These are phyloP conservation scores for Pomacea canaliculata DNA, from an alignment of 2,888 invertebrate genomes.

Conservation along the genomic window DNA sequence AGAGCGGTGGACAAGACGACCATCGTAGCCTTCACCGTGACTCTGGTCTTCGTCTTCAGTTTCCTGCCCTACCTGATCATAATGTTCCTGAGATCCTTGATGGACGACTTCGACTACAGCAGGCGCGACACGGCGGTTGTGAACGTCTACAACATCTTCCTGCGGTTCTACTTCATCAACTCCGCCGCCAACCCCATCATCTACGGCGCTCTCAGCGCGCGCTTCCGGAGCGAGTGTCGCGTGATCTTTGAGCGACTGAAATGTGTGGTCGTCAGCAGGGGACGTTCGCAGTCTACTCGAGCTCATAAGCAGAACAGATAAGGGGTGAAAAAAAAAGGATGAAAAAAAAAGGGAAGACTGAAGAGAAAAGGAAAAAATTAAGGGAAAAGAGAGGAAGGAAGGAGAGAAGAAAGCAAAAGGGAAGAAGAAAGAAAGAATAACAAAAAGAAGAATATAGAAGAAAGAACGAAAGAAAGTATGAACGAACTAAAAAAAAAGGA, in stretches of 20 bases:
- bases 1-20: conserved; percentile 39
- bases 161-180: conserved; percentile 30
- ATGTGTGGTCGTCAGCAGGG: background rate
- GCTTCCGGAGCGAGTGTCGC: conserved; percentile 26
- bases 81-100: conserved; percentile 38
- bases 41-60: conserved; percentile 48
- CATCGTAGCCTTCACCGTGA: conserved; percentile 47
- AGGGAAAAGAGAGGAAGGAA: conserved; percentile 10
- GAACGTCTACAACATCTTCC: conserved; percentile 29
- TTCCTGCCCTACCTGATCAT: conserved; percentile 51
- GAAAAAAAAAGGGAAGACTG: background rate
- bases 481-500: background rate
- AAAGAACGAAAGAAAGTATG: too few relatives aligned
- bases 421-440: too few relatives aligned
- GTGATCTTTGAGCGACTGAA: background rate
- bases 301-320: background rate
- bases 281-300: too few relatives aligned
- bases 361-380: background rate
- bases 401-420: background rate
- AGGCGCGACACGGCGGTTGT: conserved; percentile 26
- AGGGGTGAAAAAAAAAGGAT: conserved; percentile 5
- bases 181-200: conserved; percentile 29
- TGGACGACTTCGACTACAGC: conserved; percentile 39
- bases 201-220: conserved; percentile 25
- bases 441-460: too few relatives aligned